phyloP scores from a whole-genome alignment of 2,888 invertebrate species.

The Tanypteryx hageni region DNA sequence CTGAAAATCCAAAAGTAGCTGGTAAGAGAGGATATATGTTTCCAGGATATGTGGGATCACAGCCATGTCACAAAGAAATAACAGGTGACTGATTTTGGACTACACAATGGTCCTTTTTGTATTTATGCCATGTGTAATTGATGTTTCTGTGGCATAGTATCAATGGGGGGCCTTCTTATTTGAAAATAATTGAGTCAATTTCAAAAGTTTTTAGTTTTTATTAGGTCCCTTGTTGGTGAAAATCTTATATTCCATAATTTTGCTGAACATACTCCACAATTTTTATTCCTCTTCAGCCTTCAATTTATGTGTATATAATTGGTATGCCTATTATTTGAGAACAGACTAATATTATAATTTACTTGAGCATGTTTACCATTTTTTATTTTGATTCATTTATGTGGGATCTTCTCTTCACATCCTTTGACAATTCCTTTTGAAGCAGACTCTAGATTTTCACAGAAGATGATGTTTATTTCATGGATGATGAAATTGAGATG shows the following conservation, averaged over 20 bases:
- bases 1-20: not conserved
- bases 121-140: conserved; percentile 22
- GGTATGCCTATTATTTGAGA: conserved; percentile 61
- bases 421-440: conserved; percentile 6
- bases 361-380: conserved; percentile 50
- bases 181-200: not conserved
- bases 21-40: conserved; percentile 30
- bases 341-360: conserved; percentile 57
- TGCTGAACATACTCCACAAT: conserved; percentile 41
- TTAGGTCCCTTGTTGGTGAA: conserved; percentile 47
- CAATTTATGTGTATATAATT: conserved; percentile 44
- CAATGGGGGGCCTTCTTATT: conserved; percentile 40
- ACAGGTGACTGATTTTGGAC: conserved; percentile 11
- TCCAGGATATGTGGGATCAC: conserved; percentile 39
- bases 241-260: conserved; percentile 52
- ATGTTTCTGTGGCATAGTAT: conserved; percentile 47
- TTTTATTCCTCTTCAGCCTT: conserved; percentile 57
- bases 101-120: conserved; percentile 35
- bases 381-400: not conserved
- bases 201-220: not conserved
- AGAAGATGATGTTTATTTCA: not conserved
- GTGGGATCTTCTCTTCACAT: conserved; percentile 41
- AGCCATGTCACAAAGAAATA: not conserved
- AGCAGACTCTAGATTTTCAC: not conserved
- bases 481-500: conserved; percentile 30